Evolutionary conservation across 2,888 invertebrate genomes (phyloP), one percentile per base, ranked within the genome.

Genomic region (Epinotia nisella): DNA sequence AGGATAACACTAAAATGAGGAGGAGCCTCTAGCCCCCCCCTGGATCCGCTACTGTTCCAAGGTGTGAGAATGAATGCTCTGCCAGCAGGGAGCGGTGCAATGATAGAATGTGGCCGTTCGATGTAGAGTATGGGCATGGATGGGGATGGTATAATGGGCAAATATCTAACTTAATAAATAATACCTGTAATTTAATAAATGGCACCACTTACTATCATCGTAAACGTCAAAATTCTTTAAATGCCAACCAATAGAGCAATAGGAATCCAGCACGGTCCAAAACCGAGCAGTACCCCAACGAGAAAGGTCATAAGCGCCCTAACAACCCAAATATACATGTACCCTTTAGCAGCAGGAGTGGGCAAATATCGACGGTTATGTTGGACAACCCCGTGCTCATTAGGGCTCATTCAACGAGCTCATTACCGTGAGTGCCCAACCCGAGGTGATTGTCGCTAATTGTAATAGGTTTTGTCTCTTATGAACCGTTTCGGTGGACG

Each of bases 381-480:
- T 75, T 60, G 74, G 74, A 76, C 77, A 78, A 78, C 77, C 78
- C 79, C 82, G 81, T 80, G 7, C 82, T 86, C 87, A 88, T 87
- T 88, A 87, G 83, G 79, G 76, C 69, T 78, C 82, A 85, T 83
- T 82, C 82, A 84, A 83, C 81, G 82, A 80, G 78, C 85, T 88
- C 87, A 86, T 88, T 86, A 86, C 82, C 80, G 77, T 79, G 85
- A 85, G 85, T 83, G 85, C 82, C 81, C 78, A 80, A 75, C 76
- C 77, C 80, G 76, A 75, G 76, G 76, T 72, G 75, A 71, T 70
- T 73, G 70, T 68, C 75, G 71, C 56, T 68, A 68, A 74, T 71
- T 68, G 70, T 72, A 74, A 70, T 70, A 74, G 74, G 74, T 71
- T 74, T 71, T 74, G 71, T 75, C 74, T 74, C 64, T 66, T 69